Conservation (phyloP, 2,797 vertebrate species). For the Hippocampus kuda region DNA sequence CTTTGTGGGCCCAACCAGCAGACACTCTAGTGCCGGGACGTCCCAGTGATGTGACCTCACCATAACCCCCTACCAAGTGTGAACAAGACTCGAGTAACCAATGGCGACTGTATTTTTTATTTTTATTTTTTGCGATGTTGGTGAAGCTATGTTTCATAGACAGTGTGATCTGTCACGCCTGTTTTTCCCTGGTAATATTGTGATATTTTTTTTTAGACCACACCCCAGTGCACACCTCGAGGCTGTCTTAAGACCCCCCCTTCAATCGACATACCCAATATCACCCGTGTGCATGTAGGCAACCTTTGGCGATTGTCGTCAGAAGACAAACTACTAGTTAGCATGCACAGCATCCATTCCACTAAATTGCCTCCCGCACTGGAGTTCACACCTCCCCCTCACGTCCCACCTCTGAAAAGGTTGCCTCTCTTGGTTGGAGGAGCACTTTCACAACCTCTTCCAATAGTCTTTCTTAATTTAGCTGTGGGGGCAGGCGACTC, state of each 20-base stretch:
- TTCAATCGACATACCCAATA: too few relatives aligned
- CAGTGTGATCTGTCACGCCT: too few relatives aligned
- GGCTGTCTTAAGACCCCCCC: too few relatives aligned
- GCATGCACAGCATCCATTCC: background rate
- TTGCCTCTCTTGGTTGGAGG: constrained; percentile 34
- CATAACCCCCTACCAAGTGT: background rate
- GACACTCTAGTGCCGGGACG: constrained; percentile 33
- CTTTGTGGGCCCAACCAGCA: constrained; percentile 15
- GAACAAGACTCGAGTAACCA: background rate
- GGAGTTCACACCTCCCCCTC: background rate
- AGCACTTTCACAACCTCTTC: constrained; percentile 53
- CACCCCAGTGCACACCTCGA: too few relatives aligned
- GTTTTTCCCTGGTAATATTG: too few relatives aligned
- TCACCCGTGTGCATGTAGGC: background rate
- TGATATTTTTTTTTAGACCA: too few relatives aligned
- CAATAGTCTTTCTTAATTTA: constrained; percentile 74
- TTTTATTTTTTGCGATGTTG: too few relatives aligned
- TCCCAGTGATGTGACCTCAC: constrained; percentile 33
- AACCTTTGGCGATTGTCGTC: background rate
- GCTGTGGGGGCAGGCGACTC: constrained; percentile 62
- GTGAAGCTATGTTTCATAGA: too few relatives aligned
- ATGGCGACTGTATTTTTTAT: too few relatives aligned
- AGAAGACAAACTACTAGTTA: background rate
- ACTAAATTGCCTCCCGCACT: background rate
- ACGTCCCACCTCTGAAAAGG: constrained; percentile 13